Conservation (phyloP, 2,113 vertebrate genomes). For the Lampris incognitus region DNA sequence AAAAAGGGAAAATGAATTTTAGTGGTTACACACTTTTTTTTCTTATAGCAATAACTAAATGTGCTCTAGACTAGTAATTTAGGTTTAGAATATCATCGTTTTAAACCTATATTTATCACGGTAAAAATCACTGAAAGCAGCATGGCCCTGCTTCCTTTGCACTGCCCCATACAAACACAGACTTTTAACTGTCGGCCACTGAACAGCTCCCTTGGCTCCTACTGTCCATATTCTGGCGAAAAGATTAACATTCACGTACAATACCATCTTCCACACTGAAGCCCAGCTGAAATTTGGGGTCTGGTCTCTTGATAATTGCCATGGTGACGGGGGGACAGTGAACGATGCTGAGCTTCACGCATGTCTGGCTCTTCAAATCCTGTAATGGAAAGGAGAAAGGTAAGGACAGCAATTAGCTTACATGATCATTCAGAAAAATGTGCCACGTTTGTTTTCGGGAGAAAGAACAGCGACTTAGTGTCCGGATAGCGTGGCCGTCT, state of each 20-base stretch:
- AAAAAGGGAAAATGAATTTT: neutral
- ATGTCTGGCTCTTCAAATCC: conserved; percentile 89
- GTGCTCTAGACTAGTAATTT: neutral
- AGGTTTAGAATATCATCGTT: no score
- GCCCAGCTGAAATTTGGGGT: conserved; percentile 91
- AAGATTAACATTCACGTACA: conserved; percentile 77
- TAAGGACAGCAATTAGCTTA: neutral
- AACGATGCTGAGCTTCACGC: conserved; percentile 90
- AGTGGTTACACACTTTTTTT: neutral
- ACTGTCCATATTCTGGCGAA: neutral
- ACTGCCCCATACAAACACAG: no score
- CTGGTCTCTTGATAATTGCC: conserved; percentile 90
- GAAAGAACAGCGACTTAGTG: no score
- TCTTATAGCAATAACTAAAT: neutral
- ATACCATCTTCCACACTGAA: conserved; percentile 97
- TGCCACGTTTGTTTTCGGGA: neutral
- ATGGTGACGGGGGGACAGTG: conserved; percentile 96
- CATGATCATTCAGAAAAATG: neutral
- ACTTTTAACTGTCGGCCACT: no score
- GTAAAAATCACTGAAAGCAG: no score
- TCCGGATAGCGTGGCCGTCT: no score
- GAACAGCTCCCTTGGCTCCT: no score
- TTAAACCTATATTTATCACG: no score
- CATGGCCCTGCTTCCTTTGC: no score
- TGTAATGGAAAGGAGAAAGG: conserved; percentile 54